These are phyloP conservation scores for Stratiomys singularior DNA, from an alignment of 2,888 invertebrate genomes.

Conservation along the genomic window DNA sequence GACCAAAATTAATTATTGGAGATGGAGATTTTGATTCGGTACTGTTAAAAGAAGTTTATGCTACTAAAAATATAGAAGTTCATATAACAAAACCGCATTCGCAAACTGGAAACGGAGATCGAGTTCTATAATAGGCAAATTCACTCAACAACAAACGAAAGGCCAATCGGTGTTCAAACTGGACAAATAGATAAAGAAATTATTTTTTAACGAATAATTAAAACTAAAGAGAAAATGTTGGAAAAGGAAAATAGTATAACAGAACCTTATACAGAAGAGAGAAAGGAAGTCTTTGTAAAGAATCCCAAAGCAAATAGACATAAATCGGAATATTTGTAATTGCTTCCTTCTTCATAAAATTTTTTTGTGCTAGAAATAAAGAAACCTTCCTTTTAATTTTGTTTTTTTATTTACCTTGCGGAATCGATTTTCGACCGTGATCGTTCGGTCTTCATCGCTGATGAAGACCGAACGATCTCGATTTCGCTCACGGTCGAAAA, in stretches of 20 bases:
- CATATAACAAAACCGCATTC: slow-evolving; percentile 40
- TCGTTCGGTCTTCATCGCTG: too few species aligned
- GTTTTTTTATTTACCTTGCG: too few species aligned
- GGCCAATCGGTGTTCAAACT: background rate
- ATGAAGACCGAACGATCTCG: too few species aligned
- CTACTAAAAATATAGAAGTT: background rate
- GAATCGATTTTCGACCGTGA: too few species aligned
- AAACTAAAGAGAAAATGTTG: background rate
- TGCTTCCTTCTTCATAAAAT: too few species aligned
- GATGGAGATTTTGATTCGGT: slow-evolving; percentile 39
- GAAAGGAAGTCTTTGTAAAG: background rate
- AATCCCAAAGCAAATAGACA: background rate
- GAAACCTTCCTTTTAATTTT: too few species aligned
- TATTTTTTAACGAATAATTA: background rate
- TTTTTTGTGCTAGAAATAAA: too few species aligned
- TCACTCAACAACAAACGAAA: background rate
- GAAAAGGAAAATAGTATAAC: background rate
- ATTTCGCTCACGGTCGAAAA: too few species aligned
- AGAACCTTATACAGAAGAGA: background rate
- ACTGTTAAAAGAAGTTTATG: background rate
- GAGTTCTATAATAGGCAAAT: slow-evolving; percentile 6
- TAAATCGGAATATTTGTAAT: too few species aligned
- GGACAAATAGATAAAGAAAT: background rate
- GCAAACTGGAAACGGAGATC: slow-evolving; percentile 36
- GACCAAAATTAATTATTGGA: slow-evolving; percentile 23